Evolutionary conservation across 2,888 invertebrate genomes (phyloP), one percentile per base, ranked within the genome.

Genomic region (Polylopha cassiicola): DNA sequence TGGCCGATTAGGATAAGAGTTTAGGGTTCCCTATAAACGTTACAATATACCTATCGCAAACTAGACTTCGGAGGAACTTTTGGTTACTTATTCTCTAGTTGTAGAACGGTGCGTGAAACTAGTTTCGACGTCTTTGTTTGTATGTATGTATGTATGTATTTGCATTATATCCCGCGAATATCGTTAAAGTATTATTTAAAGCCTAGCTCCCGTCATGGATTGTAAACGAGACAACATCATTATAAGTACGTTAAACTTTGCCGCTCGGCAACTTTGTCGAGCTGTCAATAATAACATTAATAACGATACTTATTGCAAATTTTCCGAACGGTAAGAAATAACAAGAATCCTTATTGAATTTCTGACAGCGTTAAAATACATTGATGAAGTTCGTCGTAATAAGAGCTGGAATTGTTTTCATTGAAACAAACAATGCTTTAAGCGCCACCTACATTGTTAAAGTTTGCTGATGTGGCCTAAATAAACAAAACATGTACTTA

Each of bases 191-290:
- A 18, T 15, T 17, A 15, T 31, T 28, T 28, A 39, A 26, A 10
- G 22, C 33, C 28, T 23, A 13, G 39, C 3, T 3, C 9, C 13
- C n/a, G n/a, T n/a, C n/a, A n/a, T 15, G 4, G 16, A 22, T n/a
- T 27, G 20, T 13, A 11, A 26, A 26, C 23, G 28, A 32, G 32
- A 33, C 39, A 28, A 39, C 27, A 15, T 39, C 33, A 15, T 39
- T 33, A 39, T 33, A 17, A 21, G 39, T 32, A 8, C 39, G 27
- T 33, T 39, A 33, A 27, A 39, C 27, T 17, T 17, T 9, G 4
- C 9, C 3, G n/a, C n/a, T n/a, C n/a, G n/a, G 31, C 39, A 39
- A 39, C 33, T 28, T 39, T 33, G 39, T 39, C 17, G 32, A 1
- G 11, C 1, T 15, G 13, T 23, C 28, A 4, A 33, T 15, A 27